Base-by-base conservation (phyloP, 2,113 vertebrate species). In the Halichoerus grypus region DNA sequence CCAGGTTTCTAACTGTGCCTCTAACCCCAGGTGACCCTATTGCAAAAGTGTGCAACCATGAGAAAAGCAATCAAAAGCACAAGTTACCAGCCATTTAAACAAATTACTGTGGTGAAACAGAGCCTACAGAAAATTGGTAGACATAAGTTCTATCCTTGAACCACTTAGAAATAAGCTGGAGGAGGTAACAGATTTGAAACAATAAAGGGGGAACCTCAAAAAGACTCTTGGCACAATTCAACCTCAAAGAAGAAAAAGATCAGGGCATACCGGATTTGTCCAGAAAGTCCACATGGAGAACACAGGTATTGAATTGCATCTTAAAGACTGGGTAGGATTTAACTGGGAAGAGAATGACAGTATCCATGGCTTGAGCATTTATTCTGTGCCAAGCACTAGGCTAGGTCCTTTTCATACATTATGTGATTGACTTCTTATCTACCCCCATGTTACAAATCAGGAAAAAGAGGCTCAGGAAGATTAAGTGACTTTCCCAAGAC, bases 401-500 rank as follows among this genome's bases (percentile, higher is more conserved):
- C 67, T 65, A 82, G 22, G 65, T 77, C 16, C 7, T 85, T 88
- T 87, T 53, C 18, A 69, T 80, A 71, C 13, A 36, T 36, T 31
- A 81, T 85, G 14, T 79, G 19, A 84, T 36, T 86, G 65, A 72
- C 53, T 93, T 96, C 65, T 91, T 90, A 85, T 15, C 49, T 65
- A 69, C 10, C 7, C 21, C 28, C 16, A 42, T 42, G 31, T 63
- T 80, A n/a, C n/a, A 94, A 53, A 95, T 53, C 42, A 74, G 71
- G 36, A 84, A 91, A 65, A 22, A 28, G 67, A 91, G 67, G 46
- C 4, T 80, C 71, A 65, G 33, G 26, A 69, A 87, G 74, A 76
- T 69, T 33, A 82, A 93, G 21, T 74, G 49, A 67, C n/a, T 89
- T 88, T 65, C 51, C 49, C 65, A 76, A 61, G 87, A 11, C 84